Base-by-base conservation (phyloP, 2,113 vertebrate species). In the Silurus asotus region DNA sequence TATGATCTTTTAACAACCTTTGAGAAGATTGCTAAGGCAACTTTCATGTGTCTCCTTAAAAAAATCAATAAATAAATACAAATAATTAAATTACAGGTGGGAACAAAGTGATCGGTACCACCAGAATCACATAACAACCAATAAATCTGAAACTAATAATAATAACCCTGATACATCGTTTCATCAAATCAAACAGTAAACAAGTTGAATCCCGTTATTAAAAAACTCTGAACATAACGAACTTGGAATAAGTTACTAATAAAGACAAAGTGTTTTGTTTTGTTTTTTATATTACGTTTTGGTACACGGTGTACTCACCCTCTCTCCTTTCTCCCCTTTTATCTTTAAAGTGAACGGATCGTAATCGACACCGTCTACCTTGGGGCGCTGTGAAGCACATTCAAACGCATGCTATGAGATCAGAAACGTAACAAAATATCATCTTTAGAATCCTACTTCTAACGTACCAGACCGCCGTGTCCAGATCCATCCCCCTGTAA, bases 241-340 rank as follows among this genome's bases (percentile, higher is more conserved):
- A n/a, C 23, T 20, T 37, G 8, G 19, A 81, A 48, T 69, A 49
- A 55, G 59, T 53, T n/a, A 74, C 14, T 7, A 64, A 72, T n/a
- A 11, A 64, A 37, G 37, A 37, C 4, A 59, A 3, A n/a, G 3
- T 55, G 28, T 37, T 37, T 37, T 37, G 1, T 37, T 37, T 37
- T 37, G 45, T 49, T n/a, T 55, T 74, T 51, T 48, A 56, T 56
- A 7, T 77, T 75, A 53, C 64, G 72, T 20, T 64, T 19, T 48
- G 70, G 55, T 13, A 37, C 48, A 6, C 0, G 6, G 13, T 15
- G 45, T 78, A 92, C 94, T 95, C 89, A 97, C 97, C 91, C 91
- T 90, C 86, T 97, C 96, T 89, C 97, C 97, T 84, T 91, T 95
- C 83, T 97, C 96, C 79, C 97, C 97, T 92, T 98, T 98, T 8